A percentile compares a stretch with the other conserved stretches of the same genome.
Evolutionary conservation across 1,140 invertebrate species (phyloP).

Genomic region (Phthorimaea operculella): DNA sequence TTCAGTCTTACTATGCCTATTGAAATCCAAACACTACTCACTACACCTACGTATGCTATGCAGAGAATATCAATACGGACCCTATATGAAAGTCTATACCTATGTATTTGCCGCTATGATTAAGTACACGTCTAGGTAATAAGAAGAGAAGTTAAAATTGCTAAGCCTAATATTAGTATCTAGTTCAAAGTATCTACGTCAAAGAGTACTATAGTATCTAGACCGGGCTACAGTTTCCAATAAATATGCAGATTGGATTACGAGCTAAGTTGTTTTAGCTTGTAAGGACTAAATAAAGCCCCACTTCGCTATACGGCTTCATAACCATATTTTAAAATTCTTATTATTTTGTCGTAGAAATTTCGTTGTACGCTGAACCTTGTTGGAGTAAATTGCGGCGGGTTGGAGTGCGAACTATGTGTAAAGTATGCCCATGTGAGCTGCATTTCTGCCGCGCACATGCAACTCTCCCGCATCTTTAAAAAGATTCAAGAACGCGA

Average conservation of each 20-base stretch:
- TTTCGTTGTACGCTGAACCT: slow-evolving; percentile 11
- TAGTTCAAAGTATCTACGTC: slow-evolving; percentile 21
- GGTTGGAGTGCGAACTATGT: slow-evolving; percentile 27
- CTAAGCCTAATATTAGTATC: slow-evolving; percentile 20
- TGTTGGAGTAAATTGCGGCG: slow-evolving; percentile 23
- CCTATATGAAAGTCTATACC: slow-evolving; percentile 13
- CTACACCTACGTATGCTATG: slow-evolving; percentile 39
- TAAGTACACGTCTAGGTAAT: slow-evolving; percentile 22
- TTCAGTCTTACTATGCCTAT: slow-evolving; percentile 45
- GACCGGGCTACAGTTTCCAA: slow-evolving; percentile 38
- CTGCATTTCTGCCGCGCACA: slow-evolving; percentile 3
- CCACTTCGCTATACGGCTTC: slow-evolving; percentile 17
- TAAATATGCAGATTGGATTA: slow-evolving; percentile 40
- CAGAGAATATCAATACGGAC: slow-evolving; percentile 33
- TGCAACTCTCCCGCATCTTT: not conserved
- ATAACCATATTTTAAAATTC: slow-evolving; percentile 16
- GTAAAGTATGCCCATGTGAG: slow-evolving; percentile 28
- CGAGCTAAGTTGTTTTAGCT: slow-evolving; percentile 24
- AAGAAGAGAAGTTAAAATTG: slow-evolving; percentile 28
- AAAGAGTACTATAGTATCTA: slow-evolving; percentile 23
- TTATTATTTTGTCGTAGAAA: slow-evolving; percentile 15
- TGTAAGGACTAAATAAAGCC: slow-evolving; percentile 22
- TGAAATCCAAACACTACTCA: slow-evolving; percentile 43
- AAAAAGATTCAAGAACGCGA: slow-evolving; percentile 3
- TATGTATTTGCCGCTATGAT: slow-evolving; percentile 26